phyloP scores from a whole-genome alignment of 2,888 invertebrate genomes.

The Lasioglossum malachurum region DNA sequence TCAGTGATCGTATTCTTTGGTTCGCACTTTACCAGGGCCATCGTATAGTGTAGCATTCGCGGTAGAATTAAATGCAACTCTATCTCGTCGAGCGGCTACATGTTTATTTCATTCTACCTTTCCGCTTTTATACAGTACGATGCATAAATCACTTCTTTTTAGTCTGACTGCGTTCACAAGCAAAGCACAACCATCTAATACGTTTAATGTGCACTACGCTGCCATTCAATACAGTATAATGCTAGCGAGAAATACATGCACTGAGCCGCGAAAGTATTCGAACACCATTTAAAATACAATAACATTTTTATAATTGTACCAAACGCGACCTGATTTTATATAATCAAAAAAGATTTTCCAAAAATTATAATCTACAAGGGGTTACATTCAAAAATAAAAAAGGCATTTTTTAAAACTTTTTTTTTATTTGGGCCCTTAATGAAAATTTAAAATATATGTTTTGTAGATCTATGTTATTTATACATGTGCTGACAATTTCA shows the following conservation, averaged over 20 bases:
- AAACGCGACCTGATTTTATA: too few species aligned
- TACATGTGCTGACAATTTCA: too few species aligned
- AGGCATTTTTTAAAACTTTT: too few species aligned
- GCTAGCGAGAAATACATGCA: conserved; percentile 33
- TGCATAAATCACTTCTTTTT: conserved; percentile 42
- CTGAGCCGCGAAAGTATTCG: too few species aligned
- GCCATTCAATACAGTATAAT: conserved; percentile 59
- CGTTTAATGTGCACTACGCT: conserved; percentile 51
- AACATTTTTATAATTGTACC: too few species aligned
- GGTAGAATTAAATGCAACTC: conserved; percentile 24
- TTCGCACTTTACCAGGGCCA: neutral
- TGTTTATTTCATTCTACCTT: conserved; percentile 3
- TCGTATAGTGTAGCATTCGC: neutral
- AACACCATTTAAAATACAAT: too few species aligned
- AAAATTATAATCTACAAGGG: too few species aligned
- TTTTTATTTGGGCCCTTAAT: too few species aligned
- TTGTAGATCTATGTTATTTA: too few species aligned
- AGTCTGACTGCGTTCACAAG: conserved; percentile 3
- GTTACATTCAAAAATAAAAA: too few species aligned
- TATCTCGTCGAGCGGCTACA: neutral
- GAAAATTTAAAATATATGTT: too few species aligned
- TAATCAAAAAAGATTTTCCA: too few species aligned
- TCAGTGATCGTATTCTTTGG: neutral
- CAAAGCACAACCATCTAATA: conserved; percentile 42
- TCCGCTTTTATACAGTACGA: neutral